A percentile compares a stretch with the other conserved stretches of the same genome.
These are phyloP conservation scores for Anser brachyrhynchus DNA, from an alignment of 2,113 vertebrate species.

Conservation along the genomic window DNA sequence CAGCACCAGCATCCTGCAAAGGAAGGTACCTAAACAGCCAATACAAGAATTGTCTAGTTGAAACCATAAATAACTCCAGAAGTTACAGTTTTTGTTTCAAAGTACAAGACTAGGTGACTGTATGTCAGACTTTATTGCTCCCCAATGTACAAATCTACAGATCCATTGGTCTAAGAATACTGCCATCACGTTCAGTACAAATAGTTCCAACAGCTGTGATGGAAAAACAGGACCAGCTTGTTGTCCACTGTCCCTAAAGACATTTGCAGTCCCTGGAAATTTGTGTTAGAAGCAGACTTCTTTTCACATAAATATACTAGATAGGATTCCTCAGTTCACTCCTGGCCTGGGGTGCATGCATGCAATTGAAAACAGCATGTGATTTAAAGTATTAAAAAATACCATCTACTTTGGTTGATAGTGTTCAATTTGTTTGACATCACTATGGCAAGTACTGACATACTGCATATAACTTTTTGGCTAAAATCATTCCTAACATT, in stretches of 20 bases:
- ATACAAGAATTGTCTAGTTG: not conserved
- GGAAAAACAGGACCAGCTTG: constrained; percentile 31
- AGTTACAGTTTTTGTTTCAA: not conserved
- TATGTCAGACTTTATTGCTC: not conserved
- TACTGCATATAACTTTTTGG: not conserved
- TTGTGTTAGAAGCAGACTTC: not conserved
- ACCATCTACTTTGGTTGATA: not conserved
- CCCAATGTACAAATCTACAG: not conserved
- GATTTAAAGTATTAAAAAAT: not conserved
- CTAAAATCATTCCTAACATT: constrained; percentile 25
- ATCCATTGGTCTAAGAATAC: not conserved
- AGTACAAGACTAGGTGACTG: not conserved
- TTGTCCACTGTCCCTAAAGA: not conserved
- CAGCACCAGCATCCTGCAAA: not conserved
- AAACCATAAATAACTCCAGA: not conserved
- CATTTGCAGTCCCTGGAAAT: not conserved
- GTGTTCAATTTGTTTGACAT: not conserved
- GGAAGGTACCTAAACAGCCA: not conserved
- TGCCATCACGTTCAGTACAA: not conserved
- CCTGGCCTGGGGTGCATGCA: not conserved
- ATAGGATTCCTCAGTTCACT: not conserved
- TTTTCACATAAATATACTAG: not conserved
- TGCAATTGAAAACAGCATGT: not conserved
- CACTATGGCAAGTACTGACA: constrained; percentile 2
- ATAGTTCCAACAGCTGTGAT: not conserved